Percentiles rank a stretch among this genome's conserved stretches.
Evolutionary conservation across 2,797 vertebrate species (phyloP).

Genomic region (Todus mexicanus): DNA sequence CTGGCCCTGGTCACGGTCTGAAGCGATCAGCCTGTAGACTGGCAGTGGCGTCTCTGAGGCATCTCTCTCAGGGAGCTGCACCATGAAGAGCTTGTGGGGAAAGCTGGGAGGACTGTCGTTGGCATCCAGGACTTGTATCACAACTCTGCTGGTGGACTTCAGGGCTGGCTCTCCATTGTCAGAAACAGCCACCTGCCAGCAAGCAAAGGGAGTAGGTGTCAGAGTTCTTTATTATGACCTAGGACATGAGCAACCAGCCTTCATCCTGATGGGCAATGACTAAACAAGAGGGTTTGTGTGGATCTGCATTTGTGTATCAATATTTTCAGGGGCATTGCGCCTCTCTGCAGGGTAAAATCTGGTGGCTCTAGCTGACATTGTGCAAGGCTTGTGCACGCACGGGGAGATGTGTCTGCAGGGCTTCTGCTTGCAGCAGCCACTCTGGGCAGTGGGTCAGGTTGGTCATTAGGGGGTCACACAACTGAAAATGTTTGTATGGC

Average conservation of each 20-base stretch:
- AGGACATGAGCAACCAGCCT: neutral
- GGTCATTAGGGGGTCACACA: neutral
- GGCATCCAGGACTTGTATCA: slow-evolving; percentile 85
- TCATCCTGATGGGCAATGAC: neutral
- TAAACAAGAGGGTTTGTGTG: neutral
- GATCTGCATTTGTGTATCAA: neutral
- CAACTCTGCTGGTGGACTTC: slow-evolving; percentile 86
- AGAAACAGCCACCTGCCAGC: slow-evolving; percentile 85
- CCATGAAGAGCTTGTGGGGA: slow-evolving; percentile 89
- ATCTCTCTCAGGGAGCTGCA: slow-evolving; percentile 80
- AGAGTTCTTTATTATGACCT: neutral
- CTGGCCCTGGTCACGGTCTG: slow-evolving; percentile 85
- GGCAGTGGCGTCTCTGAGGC: slow-evolving; percentile 40
- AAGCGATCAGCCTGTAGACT: slow-evolving; percentile 87
- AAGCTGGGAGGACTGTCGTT: slow-evolving; percentile 91
- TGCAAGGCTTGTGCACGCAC: neutral
- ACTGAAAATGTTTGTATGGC: neutral
- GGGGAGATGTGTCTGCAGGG: neutral
- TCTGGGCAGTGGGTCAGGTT: neutral
- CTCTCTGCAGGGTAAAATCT: neutral
- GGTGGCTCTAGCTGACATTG: neutral
- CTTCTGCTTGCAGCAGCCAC: neutral
- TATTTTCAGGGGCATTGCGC: neutral
- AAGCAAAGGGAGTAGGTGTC: neutral
- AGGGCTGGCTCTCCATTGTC: slow-evolving; percentile 86